Evolutionary conservation across 2,888 invertebrate genomes (phyloP).

Genomic region (Drosophila incognita): DNA sequence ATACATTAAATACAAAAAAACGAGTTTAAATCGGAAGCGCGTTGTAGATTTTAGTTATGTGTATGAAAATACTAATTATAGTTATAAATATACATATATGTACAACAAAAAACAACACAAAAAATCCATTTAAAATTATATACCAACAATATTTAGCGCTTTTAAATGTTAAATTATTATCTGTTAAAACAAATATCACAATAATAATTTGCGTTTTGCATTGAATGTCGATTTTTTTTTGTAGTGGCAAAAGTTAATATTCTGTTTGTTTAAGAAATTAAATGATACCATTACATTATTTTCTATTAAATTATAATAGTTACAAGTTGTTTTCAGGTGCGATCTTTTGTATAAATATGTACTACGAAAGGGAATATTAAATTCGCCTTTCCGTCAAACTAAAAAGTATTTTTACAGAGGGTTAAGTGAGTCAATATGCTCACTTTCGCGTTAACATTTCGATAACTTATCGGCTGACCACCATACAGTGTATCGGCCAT

Average conservation of each 20-base stretch:
- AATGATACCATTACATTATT: constrained; percentile 23
- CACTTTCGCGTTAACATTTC: background rate
- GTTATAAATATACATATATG: constrained; percentile 46
- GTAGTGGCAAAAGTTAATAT: constrained; percentile 56
- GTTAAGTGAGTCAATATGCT: background rate
- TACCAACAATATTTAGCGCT: constrained; percentile 61
- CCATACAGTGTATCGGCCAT: constrained; percentile 12
- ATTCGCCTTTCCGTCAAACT: background rate
- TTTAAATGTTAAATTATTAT: constrained; percentile 73
- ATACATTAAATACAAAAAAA: constrained; percentile 39
- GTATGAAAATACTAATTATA: constrained; percentile 59
- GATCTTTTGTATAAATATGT: background rate
- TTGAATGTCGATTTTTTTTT: constrained; percentile 57
- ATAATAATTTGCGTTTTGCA: constrained; percentile 55
- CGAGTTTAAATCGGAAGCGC: constrained; percentile 45
- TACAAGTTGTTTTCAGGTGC: background rate
- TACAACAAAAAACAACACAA: constrained; percentile 12
- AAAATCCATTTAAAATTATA: constrained; percentile 51
- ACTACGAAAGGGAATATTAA: background rate
- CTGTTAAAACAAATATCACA: constrained; percentile 56
- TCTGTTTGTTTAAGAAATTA: constrained; percentile 39
- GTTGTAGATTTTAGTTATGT: constrained; percentile 59
- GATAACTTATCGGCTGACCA: constrained; percentile 18
- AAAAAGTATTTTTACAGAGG: background rate
- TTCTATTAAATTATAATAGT: constrained; percentile 3